phyloP scores from a whole-genome alignment of 2,888 invertebrate genomes.

The Lepidonotus clava region DNA sequence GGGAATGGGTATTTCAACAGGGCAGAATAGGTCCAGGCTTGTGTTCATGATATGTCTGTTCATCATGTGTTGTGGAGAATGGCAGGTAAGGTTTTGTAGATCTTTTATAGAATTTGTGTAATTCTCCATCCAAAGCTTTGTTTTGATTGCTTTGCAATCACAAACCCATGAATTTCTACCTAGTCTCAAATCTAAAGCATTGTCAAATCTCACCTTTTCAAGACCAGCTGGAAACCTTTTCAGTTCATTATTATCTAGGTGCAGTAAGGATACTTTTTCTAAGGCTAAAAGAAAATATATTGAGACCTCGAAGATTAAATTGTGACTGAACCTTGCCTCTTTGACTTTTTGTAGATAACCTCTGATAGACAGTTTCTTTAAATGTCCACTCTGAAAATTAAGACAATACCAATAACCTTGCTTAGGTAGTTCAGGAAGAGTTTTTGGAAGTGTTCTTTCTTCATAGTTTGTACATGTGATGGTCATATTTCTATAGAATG shows the following conservation, averaged over 20 bases:
- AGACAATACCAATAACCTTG: neutral
- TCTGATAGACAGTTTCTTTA: neutral
- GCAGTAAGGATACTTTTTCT: neutral
- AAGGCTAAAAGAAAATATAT: neutral
- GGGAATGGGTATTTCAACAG: neutral
- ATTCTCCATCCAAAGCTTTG: neutral
- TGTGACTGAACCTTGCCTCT: neutral
- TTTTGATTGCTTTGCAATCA: neutral
- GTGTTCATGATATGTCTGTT: neutral
- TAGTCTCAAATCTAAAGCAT: neutral
- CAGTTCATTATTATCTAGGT: neutral
- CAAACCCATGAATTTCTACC: neutral
- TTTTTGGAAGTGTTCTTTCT: neutral
- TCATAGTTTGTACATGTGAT: neutral
- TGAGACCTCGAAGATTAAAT: neutral
- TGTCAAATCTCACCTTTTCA: neutral
- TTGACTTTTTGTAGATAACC: neutral
- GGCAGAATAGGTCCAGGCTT: neutral
- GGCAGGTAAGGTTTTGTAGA: neutral
- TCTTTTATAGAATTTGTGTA: neutral
- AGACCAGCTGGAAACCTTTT: neutral
- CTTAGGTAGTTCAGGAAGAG: neutral
- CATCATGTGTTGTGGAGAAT: neutral
- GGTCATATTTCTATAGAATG: neutral
- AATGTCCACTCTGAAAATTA: neutral